These are phyloP conservation scores for Pollenia griseotomentosa DNA, from an alignment of 2,888 invertebrate species.

Conservation along the genomic window DNA sequence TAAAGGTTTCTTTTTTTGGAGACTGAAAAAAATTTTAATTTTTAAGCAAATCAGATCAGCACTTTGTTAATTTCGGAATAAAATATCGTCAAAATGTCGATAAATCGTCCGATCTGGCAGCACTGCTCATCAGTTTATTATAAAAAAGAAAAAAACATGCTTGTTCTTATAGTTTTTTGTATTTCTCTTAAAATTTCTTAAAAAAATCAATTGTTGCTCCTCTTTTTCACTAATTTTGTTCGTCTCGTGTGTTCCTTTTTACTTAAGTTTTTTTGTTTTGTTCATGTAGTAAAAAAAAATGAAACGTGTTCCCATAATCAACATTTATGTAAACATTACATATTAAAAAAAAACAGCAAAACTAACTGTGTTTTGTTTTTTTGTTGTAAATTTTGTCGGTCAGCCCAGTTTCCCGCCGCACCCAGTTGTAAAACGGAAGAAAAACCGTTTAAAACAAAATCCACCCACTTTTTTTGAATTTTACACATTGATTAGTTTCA, in stretches of 20 bases:
- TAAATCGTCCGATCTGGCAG: too few species aligned
- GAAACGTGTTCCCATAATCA: slow-evolving; percentile 23
- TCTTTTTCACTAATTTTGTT: slow-evolving; percentile 21
- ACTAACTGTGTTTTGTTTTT: slow-evolving; percentile 19
- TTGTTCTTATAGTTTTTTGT: slow-evolving; percentile 16
- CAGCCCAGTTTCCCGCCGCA: slow-evolving; percentile 67
- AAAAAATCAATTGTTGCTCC: slow-evolving; percentile 72
- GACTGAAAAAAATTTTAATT: too few species aligned
- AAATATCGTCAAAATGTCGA: too few species aligned
- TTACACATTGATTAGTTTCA: not conserved
- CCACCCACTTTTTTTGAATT: slow-evolving; percentile 61
- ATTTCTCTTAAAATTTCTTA: slow-evolving; percentile 30
- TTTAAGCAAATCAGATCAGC: too few species aligned
- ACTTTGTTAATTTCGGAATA: too few species aligned
- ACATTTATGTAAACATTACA: slow-evolving; percentile 9
- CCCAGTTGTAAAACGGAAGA: slow-evolving; percentile 59
- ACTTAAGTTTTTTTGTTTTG: not conserved
- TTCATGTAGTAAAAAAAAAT: not conserved
- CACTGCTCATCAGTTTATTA: not conserved
- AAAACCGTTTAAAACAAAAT: slow-evolving; percentile 32
- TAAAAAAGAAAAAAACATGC: slow-evolving; percentile 17
- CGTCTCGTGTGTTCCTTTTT: slow-evolving; percentile 24
- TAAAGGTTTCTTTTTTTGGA: too few species aligned
- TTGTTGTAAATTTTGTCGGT: not conserved
- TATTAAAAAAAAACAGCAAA: not conserved